Percentiles rank a stretch among this genome's conserved stretches.
phyloP scores from a whole-genome alignment of 1,140 invertebrate species.

The Teleopsis dalmanni region DNA sequence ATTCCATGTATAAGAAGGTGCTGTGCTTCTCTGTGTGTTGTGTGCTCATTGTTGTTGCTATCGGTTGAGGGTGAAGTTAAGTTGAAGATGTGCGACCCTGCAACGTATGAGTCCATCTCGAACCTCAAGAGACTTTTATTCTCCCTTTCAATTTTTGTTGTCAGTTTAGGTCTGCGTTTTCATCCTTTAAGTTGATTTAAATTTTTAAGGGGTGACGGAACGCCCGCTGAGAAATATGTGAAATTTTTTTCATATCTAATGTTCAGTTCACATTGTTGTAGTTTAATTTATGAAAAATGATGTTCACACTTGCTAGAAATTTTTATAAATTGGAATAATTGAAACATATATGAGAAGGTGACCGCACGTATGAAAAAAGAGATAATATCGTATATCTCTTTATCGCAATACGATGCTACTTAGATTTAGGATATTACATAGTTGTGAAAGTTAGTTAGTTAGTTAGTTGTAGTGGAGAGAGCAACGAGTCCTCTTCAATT shows the following conservation, averaged over 20 bases:
- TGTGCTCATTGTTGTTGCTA: too few species aligned
- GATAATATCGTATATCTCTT: too few species aligned
- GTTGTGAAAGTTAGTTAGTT: too few species aligned
- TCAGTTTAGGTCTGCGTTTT: constrained; percentile 13
- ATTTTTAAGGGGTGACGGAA: constrained; percentile 3
- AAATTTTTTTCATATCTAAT: neutral
- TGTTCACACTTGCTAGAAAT: constrained; percentile 34
- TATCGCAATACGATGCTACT: too few species aligned
- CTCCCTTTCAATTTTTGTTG: neutral
- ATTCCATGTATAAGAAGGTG: too few species aligned
- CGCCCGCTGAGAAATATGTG: constrained; percentile 26
- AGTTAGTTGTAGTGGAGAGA: too few species aligned
- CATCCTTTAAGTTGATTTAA: neutral
- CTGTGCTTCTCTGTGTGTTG: too few species aligned
- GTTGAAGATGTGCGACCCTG: neutral
- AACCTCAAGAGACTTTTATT: neutral
- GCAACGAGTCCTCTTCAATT: too few species aligned
- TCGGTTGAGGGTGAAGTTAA: too few species aligned
- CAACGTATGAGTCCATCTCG: neutral
- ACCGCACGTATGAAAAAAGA: too few species aligned
- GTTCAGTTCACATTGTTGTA: constrained; percentile 10
- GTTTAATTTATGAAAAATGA: constrained; percentile 45
- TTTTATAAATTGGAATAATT: neutral
- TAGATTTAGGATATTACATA: too few species aligned
- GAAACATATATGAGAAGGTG: neutral